Evolutionary conservation across 1,140 invertebrate species (phyloP).

Genomic region (Drosophila ananassae): DNA sequence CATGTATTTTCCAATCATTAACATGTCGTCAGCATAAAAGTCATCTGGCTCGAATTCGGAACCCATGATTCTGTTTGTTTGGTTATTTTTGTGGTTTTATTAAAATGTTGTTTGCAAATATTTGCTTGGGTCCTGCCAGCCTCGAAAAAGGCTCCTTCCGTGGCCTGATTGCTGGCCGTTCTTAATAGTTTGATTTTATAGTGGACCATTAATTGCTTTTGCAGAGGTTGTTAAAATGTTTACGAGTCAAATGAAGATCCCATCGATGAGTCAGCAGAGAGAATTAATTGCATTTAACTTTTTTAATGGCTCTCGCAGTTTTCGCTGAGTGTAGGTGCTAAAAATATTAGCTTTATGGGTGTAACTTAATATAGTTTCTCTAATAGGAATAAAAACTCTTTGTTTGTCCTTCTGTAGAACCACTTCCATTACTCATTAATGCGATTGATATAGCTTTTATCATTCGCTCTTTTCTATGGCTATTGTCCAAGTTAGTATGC

Average conservation of each 20-base stretch:
- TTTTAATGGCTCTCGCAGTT: not conserved
- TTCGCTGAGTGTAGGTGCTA: not conserved
- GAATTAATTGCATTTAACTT: constrained; percentile 13
- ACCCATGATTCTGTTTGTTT: constrained; percentile 24
- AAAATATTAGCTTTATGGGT: too few species aligned
- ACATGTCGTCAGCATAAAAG: constrained; percentile 58
- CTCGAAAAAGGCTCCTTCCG: not conserved
- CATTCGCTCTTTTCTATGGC: constrained; percentile 4
- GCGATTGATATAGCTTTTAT: not conserved
- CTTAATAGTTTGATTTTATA: constrained; percentile 54
- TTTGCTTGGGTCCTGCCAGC: constrained; percentile 20
- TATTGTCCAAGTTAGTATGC: constrained; percentile 40
- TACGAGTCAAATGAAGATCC: constrained; percentile 13
- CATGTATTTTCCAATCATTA: constrained; percentile 52
- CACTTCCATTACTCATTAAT: constrained; percentile 24
- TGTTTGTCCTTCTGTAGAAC: not conserved
- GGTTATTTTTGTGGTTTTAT: constrained; percentile 45
- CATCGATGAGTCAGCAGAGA: constrained; percentile 16
- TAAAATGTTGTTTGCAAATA: constrained; percentile 46
- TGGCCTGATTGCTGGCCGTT: constrained; percentile 19
- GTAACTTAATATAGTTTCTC: too few species aligned
- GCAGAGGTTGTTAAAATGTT: constrained; percentile 20
- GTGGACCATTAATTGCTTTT: constrained; percentile 46
- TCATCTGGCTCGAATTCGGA: constrained; percentile 21
- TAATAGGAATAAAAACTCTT: not conserved